Percentiles rank a stretch among this genome's conserved stretches.
phyloP scores from a whole-genome alignment of 2,113 vertebrate genomes.

The Pseudopodoces humilis region DNA sequence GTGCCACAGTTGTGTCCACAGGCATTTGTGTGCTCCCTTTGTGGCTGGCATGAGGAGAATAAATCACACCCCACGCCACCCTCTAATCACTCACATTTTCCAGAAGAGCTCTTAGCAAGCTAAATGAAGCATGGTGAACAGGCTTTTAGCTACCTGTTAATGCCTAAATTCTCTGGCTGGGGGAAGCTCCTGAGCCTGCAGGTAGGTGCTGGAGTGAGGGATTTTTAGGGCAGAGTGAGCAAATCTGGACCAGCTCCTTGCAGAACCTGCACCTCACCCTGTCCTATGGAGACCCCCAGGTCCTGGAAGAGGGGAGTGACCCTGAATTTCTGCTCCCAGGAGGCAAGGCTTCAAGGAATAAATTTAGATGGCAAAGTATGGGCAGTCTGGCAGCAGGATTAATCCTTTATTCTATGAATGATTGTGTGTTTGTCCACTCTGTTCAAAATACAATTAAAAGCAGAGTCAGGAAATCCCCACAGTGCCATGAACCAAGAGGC shows the following conservation, averaged over 20 bases:
- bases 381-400: background rate
- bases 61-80: background rate
- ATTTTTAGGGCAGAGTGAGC: background rate
- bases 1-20: background rate
- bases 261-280: background rate
- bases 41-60: background rate
- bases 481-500: background rate
- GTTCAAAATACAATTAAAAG: background rate
- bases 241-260: background rate
- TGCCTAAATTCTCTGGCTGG: no score
- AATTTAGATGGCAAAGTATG: background rate
- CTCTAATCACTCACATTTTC: background rate
- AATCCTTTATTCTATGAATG: no score
- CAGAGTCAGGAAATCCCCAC: background rate
- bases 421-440: background rate
- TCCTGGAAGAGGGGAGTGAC: background rate
- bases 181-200: background rate
- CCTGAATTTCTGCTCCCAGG: background rate
- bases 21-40: background rate
- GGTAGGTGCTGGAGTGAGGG: background rate
- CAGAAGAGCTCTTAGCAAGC: background rate
- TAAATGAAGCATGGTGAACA: background rate
- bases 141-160: background rate
- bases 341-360: background rate
- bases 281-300: accelerated